Base-by-base conservation (phyloP, 2,113 vertebrate species). In the Phrynocephalus versicolor region DNA sequence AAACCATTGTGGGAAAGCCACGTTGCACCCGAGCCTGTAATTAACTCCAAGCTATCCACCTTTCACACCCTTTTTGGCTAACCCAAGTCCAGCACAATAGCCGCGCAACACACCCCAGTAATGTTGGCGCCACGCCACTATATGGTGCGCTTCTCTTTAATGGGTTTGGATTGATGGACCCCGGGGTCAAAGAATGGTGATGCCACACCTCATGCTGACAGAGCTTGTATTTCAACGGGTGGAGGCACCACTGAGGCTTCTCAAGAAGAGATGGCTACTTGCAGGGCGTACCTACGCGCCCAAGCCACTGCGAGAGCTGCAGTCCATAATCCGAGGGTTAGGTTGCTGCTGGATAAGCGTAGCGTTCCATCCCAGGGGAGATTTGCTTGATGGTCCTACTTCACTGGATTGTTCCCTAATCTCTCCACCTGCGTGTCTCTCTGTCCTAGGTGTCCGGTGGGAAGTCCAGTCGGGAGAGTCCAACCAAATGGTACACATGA, bases 401-500 rank as follows among this genome's bases (percentile, higher is more conserved):
- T 1, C 37, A 0, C 41, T 60, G n/a, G 35, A 64, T 58, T 85
- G 9, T 15, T 0, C 77, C 78, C 60, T 60, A 70, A 90, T 88
- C 94, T 3, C 89, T 58, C 74, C 88, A 83, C 16, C 82, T 85
- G 45, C 87, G 74, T 92, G 89, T 96, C 93, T 95, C 84, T 95
- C n/a, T n/a, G n/a, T n/a, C 94, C 80, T 95, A 97, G 97, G 97
- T 95, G 96, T 97, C 0, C 95, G 96, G 82, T 99, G 98, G 98
- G 98, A 99, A 94, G 97, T 97, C 39, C 98, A 98, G 86, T 97
- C 97, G 23, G 97, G 97, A 90, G 98, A 99, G 64, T 97, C 97
- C 86, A 98, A 97, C 95, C 98, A 99, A 96, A 98, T 99, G 98
- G 99, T 99, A 30, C 99, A 99, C 91, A 98, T 99, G 98, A 99